Evolutionary conservation across 2,113 vertebrate species (phyloP), one percentile per base, ranked within the genome.

Genomic region (Indri indri): DNA sequence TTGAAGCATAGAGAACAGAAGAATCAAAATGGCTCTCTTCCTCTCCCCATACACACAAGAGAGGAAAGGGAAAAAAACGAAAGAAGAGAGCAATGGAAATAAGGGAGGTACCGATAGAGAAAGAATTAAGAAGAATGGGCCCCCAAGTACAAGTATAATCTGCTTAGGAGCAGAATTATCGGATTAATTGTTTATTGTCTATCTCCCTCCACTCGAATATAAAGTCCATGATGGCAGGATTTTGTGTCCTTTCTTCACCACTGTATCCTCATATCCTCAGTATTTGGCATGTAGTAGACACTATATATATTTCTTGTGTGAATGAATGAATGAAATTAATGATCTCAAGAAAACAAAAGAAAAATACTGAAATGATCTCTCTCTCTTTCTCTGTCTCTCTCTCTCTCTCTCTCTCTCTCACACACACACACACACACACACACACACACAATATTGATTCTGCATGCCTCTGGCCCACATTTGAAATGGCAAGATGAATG

Each of bases 1-100:
- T 94, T 94, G 34, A 97, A 89, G 52, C 54, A 34, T 89, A 84
- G 37, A 97, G 71, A 79, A 68, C 88, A 81, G 54, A 84, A 32
- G 47, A 50, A 85, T 40, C 65, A 32, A 89, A 93, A 96, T 73
- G 61, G 18, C 32, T 96, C 32, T 94, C 85, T 91, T 92, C 50
- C 70, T 90, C 37, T 65, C 57, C 1, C 32, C 61, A 92, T 66
- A 65, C 8, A 40, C 61, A 47, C 50, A 57, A 94, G 47, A 95
- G n/a, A 83, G 3, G 30, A 57, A 87, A 82, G 16, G 32, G 10
- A 42, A 32, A 54, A 42, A 66, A 71, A 89, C 88, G 13, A 92
- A 50, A 90, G 16, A 54, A 11, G 6, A 32, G 25, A 92, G 25
- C 32, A 66, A 45, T 32, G 23, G 22, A 93, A n/a, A 73, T 40